Percentiles rank a stretch among this genome's conserved stretches.
These are phyloP conservation scores for Mesembrinibis cayennensis DNA, from an alignment of 2,113 vertebrate genomes.

Conservation along the genomic window DNA sequence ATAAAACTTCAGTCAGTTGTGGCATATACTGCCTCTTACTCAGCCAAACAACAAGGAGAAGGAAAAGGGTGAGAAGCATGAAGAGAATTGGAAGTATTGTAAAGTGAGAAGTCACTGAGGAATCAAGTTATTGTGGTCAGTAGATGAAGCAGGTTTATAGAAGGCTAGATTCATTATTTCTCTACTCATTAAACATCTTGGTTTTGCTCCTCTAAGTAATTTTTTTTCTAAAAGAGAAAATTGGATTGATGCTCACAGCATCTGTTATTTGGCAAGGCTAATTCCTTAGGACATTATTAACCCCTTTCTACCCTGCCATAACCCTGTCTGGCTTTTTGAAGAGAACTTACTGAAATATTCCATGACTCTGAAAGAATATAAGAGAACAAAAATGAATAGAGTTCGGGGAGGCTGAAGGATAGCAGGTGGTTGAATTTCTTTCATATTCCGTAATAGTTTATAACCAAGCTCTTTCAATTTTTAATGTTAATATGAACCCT, in stretches of 20 bases:
- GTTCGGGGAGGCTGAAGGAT: not conserved
- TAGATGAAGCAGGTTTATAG: not conserved
- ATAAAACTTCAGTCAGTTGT: not conserved
- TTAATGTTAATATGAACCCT: not conserved
- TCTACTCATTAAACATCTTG: not conserved
- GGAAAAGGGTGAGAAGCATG: not conserved
- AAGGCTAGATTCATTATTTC: not conserved
- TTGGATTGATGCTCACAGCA: not conserved
- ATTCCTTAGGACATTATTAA: constrained; percentile 11
- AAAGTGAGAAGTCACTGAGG: not conserved
- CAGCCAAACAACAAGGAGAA: not conserved
- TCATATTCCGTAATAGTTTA: not conserved
- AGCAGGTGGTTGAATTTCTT: not conserved
- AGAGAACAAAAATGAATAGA: not conserved
- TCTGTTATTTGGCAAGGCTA: constrained; percentile 2
- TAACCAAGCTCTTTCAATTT: not conserved
- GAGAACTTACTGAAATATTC: not conserved
- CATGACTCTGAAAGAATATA: not conserved
- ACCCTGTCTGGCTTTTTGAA: not conserved
- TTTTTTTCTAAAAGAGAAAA: not conserved
- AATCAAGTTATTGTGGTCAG: not conserved
- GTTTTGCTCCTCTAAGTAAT: not conserved
- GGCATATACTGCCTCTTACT: not conserved
- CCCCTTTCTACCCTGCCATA: not conserved
- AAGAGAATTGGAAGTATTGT: not conserved